Evolutionary conservation across 2,888 invertebrate genomes (phyloP).

Genomic region (Agrochola lychnidis): DNA sequence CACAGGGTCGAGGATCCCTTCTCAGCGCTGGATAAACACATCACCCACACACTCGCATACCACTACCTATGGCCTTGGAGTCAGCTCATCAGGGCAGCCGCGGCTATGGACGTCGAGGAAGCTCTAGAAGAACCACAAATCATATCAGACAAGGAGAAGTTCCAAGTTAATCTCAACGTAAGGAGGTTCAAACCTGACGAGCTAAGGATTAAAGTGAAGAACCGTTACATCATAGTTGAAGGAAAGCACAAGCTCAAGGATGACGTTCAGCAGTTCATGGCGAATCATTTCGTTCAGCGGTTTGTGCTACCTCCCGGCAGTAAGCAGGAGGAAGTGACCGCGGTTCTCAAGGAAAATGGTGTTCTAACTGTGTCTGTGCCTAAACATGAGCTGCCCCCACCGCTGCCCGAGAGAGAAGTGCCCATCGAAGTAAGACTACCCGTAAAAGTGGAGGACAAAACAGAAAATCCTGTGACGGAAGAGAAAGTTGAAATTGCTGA

Average conservation of each 20-base stretch:
- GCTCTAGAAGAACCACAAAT: conserved; percentile 83
- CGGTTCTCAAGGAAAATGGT: conserved; percentile 82
- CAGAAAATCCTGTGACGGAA: conserved; percentile 67
- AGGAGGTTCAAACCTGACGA: conserved; percentile 85
- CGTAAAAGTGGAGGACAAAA: conserved; percentile 65
- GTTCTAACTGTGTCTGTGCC: conserved; percentile 82
- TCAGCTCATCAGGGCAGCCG: conserved; percentile 82
- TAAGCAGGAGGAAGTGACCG: conserved; percentile 84
- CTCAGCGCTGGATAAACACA: conserved; percentile 80
- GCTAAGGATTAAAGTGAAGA: conserved; percentile 84
- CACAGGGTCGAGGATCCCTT: conserved; percentile 81
- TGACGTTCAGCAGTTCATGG: conserved; percentile 76
- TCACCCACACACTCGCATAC: conserved; percentile 82
- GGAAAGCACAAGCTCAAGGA: conserved; percentile 82
- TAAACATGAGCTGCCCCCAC: conserved; percentile 84
- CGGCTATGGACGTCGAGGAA: conserved; percentile 79
- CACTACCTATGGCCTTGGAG: conserved; percentile 88
- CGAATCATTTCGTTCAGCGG: conserved; percentile 86
- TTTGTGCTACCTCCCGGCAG: conserved; percentile 84
- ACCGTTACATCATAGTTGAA: conserved; percentile 83
- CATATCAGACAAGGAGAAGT: conserved; percentile 79
- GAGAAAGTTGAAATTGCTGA: conserved; percentile 61
- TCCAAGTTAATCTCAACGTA: conserved; percentile 82
- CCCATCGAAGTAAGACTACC: conserved; percentile 81
- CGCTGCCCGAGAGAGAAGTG: conserved; percentile 83